Conservation (phyloP, 2,113 vertebrate species). For the Oncorhynchus clarkii region DNA sequence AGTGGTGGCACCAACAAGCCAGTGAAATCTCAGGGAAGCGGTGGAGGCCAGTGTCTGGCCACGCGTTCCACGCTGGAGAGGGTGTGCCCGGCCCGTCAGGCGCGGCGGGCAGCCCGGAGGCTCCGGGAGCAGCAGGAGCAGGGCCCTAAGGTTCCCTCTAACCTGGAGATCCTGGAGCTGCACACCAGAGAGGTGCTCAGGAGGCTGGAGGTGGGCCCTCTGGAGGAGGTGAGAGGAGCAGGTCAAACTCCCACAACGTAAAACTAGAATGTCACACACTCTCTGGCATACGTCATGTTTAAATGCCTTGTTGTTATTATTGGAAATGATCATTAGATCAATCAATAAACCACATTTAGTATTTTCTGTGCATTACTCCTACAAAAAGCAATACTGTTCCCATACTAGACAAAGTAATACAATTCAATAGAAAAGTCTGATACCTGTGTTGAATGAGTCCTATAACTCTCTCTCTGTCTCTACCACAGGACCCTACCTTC, state of each 20-base stretch:
- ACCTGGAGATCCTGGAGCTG: constrained; percentile 92
- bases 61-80: constrained; percentile 83
- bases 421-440: too few relatives aligned
- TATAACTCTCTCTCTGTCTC: not conserved
- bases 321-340: too few relatives aligned
- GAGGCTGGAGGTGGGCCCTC: constrained; percentile 88
- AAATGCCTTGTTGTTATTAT: too few relatives aligned
- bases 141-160: constrained; percentile 81
- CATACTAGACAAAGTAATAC: too few relatives aligned
- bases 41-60: constrained; percentile 72
- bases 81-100: constrained; percentile 77
- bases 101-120: constrained; percentile 78
- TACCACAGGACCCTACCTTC: constrained; percentile 75
- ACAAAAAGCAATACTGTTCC: too few relatives aligned
- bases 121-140: constrained; percentile 81
- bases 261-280: too few relatives aligned
- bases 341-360: too few relatives aligned
- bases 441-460: not conserved
- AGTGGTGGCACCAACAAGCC: constrained; percentile 56
- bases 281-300: too few relatives aligned
- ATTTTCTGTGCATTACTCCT: too few relatives aligned
- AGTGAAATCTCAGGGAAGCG: constrained; percentile 91
- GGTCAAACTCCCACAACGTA: not conserved
- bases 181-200: constrained; percentile 93
- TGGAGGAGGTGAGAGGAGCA: constrained; percentile 73